phyloP scores from a whole-genome alignment of 1,140 invertebrate species.

The Pseudomyrmex concolor region DNA sequence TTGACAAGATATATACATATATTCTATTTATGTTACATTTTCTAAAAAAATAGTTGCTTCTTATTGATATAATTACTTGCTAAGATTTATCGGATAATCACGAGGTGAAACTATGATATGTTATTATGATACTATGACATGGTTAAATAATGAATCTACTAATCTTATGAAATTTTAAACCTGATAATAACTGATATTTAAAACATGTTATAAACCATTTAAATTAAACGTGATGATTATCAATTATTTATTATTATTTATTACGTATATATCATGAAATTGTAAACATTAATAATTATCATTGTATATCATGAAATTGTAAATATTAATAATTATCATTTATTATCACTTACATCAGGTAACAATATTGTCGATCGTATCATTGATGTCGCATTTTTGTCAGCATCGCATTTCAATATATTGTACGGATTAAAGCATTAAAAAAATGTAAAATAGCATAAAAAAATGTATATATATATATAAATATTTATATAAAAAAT shows the following conservation, averaged over 20 bases:
- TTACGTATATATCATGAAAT: background rate
- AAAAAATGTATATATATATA: too few species aligned
- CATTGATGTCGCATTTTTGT: background rate
- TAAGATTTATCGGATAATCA: background rate
- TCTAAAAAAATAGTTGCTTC: background rate
- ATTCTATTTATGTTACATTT: too few species aligned
- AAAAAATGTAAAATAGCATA: too few species aligned
- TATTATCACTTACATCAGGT: background rate
- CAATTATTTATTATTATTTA: slow-evolving; percentile 33
- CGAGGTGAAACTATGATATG: too few species aligned
- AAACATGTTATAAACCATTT: slow-evolving; percentile 12
- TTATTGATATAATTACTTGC: slow-evolving; percentile 12
- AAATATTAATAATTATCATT: slow-evolving; percentile 19
- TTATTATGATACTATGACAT: too few species aligned
- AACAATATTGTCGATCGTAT: slow-evolving; percentile 2
- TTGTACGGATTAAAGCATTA: background rate
- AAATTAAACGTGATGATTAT: slow-evolving; percentile 10
- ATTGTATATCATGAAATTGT: background rate
- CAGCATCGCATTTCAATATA: background rate
- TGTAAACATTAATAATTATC: background rate
- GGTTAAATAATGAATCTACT: background rate
- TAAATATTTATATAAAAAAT: too few species aligned
- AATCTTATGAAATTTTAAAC: background rate
- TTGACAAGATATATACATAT: background rate
- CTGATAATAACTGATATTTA: background rate